Conservation (phyloP, 2,797 vertebrate species). For the Poecilia velifera region DNA sequence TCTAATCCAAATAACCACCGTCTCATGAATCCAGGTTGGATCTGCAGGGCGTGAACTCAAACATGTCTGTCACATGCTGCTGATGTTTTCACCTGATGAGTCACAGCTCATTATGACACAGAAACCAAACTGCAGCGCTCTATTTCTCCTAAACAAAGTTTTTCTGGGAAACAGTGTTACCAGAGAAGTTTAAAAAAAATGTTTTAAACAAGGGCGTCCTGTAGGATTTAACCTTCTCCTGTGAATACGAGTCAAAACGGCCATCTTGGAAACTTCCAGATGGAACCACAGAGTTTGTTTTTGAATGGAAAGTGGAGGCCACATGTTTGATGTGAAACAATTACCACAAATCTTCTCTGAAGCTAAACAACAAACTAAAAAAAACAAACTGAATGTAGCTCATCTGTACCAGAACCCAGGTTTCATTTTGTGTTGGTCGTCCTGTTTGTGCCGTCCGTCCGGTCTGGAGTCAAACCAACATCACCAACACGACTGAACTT, state of each 20-base stretch:
- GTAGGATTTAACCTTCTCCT: neutral
- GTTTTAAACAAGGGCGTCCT: neutral
- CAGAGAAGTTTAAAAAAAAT: neutral
- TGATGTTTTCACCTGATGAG: neutral
- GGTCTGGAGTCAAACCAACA: slow-evolving; percentile 1
- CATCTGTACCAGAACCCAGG: neutral
- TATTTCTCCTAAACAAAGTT: neutral
- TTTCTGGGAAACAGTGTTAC: neutral
- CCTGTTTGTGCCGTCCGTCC: neutral
- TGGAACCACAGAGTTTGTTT: neutral
- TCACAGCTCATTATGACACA: neutral
- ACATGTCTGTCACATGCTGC: neutral
- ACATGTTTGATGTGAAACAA: neutral
- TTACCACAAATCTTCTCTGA: neutral
- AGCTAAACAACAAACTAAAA: neutral
- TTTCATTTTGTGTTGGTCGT: neutral
- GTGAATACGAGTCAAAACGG: neutral
- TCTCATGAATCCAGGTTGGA: neutral
- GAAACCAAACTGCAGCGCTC: neutral
- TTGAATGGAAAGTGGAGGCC: neutral
- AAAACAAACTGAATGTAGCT: neutral
- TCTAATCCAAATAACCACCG: slow-evolving; percentile 1
- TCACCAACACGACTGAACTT: neutral
- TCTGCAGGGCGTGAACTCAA: neutral
- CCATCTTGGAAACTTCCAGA: neutral